A percentile compares a stretch with the other conserved stretches of the same genome.
Evolutionary conservation across 2,113 vertebrate species (phyloP).

Genomic region (Marmota flaviventris): DNA sequence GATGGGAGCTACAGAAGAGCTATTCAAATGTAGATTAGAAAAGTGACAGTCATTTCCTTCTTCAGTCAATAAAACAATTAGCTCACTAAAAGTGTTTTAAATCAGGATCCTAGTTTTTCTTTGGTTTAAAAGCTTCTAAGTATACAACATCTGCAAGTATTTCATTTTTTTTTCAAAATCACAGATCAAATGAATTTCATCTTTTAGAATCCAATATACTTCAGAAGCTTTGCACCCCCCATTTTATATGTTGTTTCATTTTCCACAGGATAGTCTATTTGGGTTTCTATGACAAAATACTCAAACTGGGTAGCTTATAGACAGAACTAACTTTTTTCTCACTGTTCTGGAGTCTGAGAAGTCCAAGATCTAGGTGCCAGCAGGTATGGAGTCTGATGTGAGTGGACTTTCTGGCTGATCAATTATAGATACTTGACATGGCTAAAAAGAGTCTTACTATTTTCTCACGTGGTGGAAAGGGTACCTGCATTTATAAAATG

Average conservation of each 20-base stretch:
- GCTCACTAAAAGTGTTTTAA: constrained; percentile 52
- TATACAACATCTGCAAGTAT: constrained; percentile 70
- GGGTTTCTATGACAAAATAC: not conserved
- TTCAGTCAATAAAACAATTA: constrained; percentile 59
- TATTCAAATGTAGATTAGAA: constrained; percentile 72
- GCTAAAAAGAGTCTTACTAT: too few relatives aligned
- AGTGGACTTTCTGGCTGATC: not conserved
- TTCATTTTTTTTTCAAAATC: constrained; percentile 56
- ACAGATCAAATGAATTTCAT: constrained; percentile 54
- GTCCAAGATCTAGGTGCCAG: not conserved
- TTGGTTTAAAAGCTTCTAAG: constrained; percentile 59
- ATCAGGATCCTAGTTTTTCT: constrained; percentile 52
- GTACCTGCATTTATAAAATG: not conserved
- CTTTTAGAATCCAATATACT: constrained; percentile 43
- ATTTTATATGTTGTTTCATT: constrained; percentile 29
- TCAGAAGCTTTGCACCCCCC: not conserved
- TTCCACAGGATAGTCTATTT: not conserved
- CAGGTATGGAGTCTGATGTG: too few relatives aligned
- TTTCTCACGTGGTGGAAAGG: not conserved
- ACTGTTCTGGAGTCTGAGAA: not conserved
- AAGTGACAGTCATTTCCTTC: constrained; percentile 68
- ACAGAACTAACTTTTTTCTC: not conserved
- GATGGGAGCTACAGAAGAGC: not conserved
- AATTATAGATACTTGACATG: too few relatives aligned
- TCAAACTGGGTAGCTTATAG: not conserved